Percentiles rank a stretch among this genome's conserved stretches.
These are phyloP conservation scores for Dorcus hopei DNA, from an alignment of 2,888 invertebrate genomes.

Conservation along the genomic window DNA sequence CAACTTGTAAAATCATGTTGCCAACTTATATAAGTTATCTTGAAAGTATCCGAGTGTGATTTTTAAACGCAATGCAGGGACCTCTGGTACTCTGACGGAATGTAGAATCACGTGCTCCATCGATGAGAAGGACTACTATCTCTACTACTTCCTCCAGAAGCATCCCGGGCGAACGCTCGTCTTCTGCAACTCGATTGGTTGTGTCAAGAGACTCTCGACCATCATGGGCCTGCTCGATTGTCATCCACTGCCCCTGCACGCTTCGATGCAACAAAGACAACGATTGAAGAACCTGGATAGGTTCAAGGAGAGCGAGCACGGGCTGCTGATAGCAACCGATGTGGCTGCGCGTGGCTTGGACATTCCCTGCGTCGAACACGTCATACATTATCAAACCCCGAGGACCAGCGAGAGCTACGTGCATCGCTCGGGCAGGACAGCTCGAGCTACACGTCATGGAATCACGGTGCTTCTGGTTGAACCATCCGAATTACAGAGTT, in stretches of 20 bases:
- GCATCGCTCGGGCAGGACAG: conserved; percentile 95
- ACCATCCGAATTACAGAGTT: conserved; percentile 77
- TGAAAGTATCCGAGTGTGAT: too few species aligned
- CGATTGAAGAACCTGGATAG: conserved; percentile 90
- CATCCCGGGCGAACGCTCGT: conserved; percentile 90
- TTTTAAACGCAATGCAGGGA: conserved; percentile 54
- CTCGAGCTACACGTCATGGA: conserved; percentile 84
- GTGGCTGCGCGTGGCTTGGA: conserved; percentile 97
- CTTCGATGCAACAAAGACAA: conserved; percentile 91
- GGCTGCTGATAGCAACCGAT: conserved; percentile 88
- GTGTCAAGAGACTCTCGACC: conserved; percentile 76
- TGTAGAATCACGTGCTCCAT: conserved; percentile 74
- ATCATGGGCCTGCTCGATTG: conserved; percentile 68
- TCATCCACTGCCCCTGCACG: conserved; percentile 75
- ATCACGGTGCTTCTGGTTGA: conserved; percentile 90
- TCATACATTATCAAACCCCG: conserved; percentile 94
- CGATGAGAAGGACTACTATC: conserved; percentile 84
- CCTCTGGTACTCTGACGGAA: conserved; percentile 80
- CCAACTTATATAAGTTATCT: too few species aligned
- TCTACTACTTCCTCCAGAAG: conserved; percentile 83
- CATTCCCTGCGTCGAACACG: conserved; percentile 90
- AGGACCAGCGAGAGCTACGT: conserved; percentile 94
- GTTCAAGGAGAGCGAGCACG: conserved; percentile 67
- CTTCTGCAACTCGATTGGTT: conserved; percentile 92
- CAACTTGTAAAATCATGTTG: too few species aligned